These are phyloP conservation scores for Patella caerulea DNA, from an alignment of 2,888 invertebrate species.

Conservation along the genomic window DNA sequence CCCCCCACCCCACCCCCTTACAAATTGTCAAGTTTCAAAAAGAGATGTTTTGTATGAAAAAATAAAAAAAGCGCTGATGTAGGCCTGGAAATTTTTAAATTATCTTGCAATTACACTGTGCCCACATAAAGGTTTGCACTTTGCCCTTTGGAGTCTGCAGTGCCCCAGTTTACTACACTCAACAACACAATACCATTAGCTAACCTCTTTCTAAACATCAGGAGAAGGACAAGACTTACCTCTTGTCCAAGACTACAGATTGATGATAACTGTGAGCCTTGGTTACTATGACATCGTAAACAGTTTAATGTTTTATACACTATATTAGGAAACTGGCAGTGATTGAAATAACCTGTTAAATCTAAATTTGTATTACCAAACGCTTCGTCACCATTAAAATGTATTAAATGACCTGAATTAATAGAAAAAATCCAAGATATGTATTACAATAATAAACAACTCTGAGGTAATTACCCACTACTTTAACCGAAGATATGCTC, in stretches of 20 bases:
- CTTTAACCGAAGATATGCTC: too few species aligned
- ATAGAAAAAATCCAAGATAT: not conserved
- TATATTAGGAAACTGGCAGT: conserved; percentile 63
- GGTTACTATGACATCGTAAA: conserved; percentile 49
- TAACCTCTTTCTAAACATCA: not conserved
- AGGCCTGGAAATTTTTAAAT: too few species aligned
- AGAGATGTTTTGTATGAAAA: too few species aligned
- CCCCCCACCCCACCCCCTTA: too few species aligned
- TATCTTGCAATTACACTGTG: too few species aligned
- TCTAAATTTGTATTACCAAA: conserved; percentile 47
- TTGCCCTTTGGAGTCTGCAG: too few species aligned
- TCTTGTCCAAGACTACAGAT: conserved; percentile 52
- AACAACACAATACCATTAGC: not conserved
- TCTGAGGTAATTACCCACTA: too few species aligned
- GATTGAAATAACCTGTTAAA: conserved; percentile 54
- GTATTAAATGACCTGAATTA: conserved; percentile 58
- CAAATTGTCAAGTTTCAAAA: too few species aligned
- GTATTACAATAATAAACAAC: too few species aligned
- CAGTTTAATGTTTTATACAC: conserved; percentile 56
- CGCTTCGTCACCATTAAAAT: conserved; percentile 57
- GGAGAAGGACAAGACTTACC: conserved; percentile 35
- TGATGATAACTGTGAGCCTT: conserved; percentile 17
- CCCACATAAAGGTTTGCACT: too few species aligned
- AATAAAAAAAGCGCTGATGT: too few species aligned
- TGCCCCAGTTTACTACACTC: too few species aligned